phyloP scores from a whole-genome alignment of 1,140 invertebrate genomes.

The Mamestra configurata region DNA sequence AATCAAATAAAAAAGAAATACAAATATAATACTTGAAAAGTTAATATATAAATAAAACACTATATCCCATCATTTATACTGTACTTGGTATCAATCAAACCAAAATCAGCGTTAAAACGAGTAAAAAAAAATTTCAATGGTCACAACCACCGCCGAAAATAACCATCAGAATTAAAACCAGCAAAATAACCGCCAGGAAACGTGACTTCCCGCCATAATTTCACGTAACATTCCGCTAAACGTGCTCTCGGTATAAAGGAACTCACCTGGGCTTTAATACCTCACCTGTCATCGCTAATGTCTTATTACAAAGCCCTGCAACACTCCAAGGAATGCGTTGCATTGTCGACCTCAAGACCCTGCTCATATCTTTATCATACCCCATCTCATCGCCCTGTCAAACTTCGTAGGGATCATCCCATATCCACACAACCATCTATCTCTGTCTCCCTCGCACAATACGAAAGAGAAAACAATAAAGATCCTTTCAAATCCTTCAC shows the following conservation, averaged over 20 bases:
- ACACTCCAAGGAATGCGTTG: constrained; percentile 26
- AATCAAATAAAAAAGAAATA: no score
- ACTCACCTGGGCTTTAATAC: constrained; percentile 1
- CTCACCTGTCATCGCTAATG: constrained; percentile 17
- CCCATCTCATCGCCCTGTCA: constrained; percentile 35
- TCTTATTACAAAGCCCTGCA: constrained; percentile 34
- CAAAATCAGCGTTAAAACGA: no score
- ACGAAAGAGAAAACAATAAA: constrained; percentile 51
- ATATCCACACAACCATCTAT: constrained; percentile 35
- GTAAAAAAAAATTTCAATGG: no score
- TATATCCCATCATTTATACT: no score
- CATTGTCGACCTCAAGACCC: constrained; percentile 30
- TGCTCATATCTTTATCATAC: constrained; percentile 29
- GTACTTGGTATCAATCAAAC: no score
- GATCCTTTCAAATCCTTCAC: constrained; percentile 50
- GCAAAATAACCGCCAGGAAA: not conserved
- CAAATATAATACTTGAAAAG: no score
- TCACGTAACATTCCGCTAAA: not conserved
- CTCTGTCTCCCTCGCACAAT: constrained; percentile 27
- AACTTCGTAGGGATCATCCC: constrained; percentile 42
- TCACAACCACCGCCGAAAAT: no score
- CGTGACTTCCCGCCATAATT: not conserved
- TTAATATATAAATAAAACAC: no score
- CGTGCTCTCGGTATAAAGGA: not conserved
- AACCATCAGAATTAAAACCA: no score